Evolutionary conservation across 2,797 vertebrate genomes (phyloP).

Genomic region (Chiloscyllium punctatum): DNA sequence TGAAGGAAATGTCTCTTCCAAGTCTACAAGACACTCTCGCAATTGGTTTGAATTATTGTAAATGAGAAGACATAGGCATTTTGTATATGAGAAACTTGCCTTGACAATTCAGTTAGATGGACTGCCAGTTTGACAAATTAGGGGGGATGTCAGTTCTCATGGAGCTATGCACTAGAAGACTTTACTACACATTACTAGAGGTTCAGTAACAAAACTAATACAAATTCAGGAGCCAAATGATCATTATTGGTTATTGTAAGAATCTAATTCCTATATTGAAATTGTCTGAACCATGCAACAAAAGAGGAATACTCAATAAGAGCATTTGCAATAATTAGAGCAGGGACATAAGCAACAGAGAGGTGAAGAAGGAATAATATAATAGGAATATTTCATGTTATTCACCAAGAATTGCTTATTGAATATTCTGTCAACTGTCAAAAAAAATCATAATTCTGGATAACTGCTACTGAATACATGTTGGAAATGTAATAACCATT

Average conservation of each 20-base stretch:
- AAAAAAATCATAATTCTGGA: not conserved
- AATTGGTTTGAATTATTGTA: not conserved
- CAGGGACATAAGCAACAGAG: not conserved
- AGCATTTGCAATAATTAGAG: not conserved
- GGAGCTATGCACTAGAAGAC: not conserved
- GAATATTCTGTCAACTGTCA: not conserved
- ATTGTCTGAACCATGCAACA: not conserved
- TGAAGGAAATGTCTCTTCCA: not conserved
- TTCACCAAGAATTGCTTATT: not conserved
- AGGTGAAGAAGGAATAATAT: not conserved
- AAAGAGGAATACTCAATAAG: not conserved
- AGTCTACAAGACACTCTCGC: not conserved
- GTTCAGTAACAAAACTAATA: not conserved
- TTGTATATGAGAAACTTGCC: not conserved
- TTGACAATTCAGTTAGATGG: not conserved
- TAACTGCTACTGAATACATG: not conserved
- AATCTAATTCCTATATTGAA: not conserved
- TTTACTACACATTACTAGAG: not conserved
- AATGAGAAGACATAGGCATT: not conserved
- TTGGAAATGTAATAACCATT: constrained; percentile 15
- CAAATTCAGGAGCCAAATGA: not conserved
- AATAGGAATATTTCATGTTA: not conserved
- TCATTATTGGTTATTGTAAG: not conserved
- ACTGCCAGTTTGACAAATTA: not conserved
- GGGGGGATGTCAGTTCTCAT: not conserved